phyloP scores from a whole-genome alignment of 2,888 invertebrate genomes.

The Margaritifera margaritifera region DNA sequence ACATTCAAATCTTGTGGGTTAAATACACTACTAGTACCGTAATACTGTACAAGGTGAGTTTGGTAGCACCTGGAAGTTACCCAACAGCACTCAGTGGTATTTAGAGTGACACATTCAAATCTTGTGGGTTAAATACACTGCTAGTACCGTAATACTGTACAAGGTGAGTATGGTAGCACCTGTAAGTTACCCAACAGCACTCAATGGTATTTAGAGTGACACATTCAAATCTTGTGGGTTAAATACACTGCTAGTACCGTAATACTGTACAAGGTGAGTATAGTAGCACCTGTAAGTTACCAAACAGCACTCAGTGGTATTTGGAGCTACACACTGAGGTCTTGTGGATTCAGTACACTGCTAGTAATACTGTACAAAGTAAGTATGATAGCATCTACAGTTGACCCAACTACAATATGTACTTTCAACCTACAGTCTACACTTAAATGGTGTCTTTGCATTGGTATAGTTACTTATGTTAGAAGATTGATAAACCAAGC shows the following conservation, averaged over 20 bases:
- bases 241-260: constrained; percentile 75
- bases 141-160: no score
- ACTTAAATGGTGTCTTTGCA: no score
- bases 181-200: constrained; percentile 74
- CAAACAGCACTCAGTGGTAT: constrained; percentile 89
- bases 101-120: constrained; percentile 89
- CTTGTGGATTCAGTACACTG: constrained; percentile 75
- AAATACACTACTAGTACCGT: no score
- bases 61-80: constrained; percentile 77
- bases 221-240: constrained; percentile 91
- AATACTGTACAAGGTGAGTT: constrained; percentile 67
- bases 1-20: constrained; percentile 91
- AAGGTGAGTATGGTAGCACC: no score
- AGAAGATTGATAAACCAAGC: no score
- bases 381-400: constrained; percentile 28
- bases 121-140: constrained; percentile 87
- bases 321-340: constrained; percentile 87
- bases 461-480: no score
- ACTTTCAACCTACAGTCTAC: no score
- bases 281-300: constrained; percentile 79
- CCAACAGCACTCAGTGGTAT: constrained; percentile 89
- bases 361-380: constrained; percentile 96
- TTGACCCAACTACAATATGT: not conserved
- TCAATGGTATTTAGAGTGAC: no score
- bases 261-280: constrained; percentile 22